phyloP scores from a whole-genome alignment of 2,797 vertebrate species.

The Malurus splendens region DNA sequence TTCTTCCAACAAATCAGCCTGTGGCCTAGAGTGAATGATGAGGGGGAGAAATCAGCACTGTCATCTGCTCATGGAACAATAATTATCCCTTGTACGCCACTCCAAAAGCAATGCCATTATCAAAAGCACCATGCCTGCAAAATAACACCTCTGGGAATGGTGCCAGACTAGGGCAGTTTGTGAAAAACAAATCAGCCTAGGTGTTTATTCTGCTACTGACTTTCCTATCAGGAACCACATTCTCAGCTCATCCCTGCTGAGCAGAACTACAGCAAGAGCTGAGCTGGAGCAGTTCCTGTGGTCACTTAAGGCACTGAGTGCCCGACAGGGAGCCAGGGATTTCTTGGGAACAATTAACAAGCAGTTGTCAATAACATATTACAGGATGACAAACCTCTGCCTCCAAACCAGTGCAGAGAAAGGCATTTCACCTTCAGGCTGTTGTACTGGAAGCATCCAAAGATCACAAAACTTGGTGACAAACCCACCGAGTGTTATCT shows the following conservation, averaged over 20 bases:
- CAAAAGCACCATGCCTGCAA: conserved; percentile 20
- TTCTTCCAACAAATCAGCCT: not conserved
- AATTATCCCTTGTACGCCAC: not conserved
- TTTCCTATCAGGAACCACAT: not conserved
- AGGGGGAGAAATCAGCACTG: conserved; percentile 4
- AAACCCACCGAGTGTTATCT: not conserved
- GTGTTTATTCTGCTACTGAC: not conserved
- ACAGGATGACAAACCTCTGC: not conserved
- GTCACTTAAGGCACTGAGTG: not conserved
- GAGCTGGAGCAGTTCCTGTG: not conserved
- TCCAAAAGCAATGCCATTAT: not conserved
- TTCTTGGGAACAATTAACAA: not conserved
- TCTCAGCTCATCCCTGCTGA: fast-evolving
- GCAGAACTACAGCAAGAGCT: not conserved
- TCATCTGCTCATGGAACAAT: conserved; percentile 7
- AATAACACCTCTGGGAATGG: conserved; percentile 29
- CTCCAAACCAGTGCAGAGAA: not conserved
- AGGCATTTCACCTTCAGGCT: not conserved
- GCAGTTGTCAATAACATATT: not conserved
- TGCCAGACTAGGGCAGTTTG: not conserved
- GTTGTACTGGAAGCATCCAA: not conserved
- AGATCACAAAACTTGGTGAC: not conserved
- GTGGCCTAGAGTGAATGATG: not conserved
- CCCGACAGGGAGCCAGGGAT: fast-evolving
- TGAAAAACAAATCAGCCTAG: not conserved